Percentiles rank a stretch among this genome's conserved stretches.
These are phyloP conservation scores for Phyllostomus discolor DNA, from an alignment of 2,113 vertebrate species.

Conservation along the genomic window DNA sequence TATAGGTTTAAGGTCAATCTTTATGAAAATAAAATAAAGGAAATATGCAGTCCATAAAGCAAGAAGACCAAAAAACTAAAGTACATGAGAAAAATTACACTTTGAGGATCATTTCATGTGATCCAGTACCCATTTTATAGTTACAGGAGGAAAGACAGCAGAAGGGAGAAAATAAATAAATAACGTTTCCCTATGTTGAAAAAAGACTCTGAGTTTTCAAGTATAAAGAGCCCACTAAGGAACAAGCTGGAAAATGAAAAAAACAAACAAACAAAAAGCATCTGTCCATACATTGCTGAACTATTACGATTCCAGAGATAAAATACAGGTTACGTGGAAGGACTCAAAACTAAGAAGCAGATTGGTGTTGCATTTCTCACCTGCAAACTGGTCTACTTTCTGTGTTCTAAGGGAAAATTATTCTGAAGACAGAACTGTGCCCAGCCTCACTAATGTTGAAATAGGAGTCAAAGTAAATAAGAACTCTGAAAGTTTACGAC, in stretches of 20 bases:
- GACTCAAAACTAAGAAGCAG: not conserved
- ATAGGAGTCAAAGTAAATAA: not conserved
- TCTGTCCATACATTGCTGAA: not conserved
- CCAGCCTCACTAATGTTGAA: not conserved
- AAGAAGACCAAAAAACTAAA: not conserved
- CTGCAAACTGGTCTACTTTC: not conserved
- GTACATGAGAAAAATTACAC: not conserved
- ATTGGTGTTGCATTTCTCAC: not conserved
- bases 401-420: constrained; percentile 14
- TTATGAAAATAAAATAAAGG: not conserved
- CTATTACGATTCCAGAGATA: not conserved
- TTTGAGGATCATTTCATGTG: not conserved
- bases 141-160: not conserved
- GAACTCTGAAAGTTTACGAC: not conserved
- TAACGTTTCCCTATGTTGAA: not conserved
- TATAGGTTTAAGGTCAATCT: not conserved
- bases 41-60: not conserved
- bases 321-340: not conserved
- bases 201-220: not conserved
- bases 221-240: not conserved
- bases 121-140: not conserved
- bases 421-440: constrained; percentile 17
- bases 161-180: not conserved
- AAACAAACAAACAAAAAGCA: not conserved
- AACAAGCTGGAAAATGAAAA: not conserved